phyloP scores from a whole-genome alignment of 2,888 invertebrate species.

The Troilus luridus region DNA sequence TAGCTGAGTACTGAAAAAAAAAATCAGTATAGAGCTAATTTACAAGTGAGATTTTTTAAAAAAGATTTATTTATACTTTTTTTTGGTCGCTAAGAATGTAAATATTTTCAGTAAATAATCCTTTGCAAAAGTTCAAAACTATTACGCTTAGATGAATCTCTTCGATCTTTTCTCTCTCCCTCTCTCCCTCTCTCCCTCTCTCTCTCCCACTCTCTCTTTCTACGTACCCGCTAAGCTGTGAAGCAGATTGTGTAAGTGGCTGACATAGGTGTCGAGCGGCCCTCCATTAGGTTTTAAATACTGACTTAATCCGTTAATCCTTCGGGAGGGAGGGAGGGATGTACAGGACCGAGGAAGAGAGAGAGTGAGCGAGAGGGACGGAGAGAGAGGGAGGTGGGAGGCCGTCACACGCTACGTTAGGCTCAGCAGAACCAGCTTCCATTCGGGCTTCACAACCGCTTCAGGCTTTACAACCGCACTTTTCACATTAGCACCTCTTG shows the following conservation, averaged over 20 bases:
- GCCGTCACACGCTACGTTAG: slow-evolving; percentile 33
- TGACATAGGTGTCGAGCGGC: not conserved
- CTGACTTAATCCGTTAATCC: slow-evolving; percentile 31
- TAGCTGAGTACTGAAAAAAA: no score
- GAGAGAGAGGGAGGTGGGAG: not conserved
- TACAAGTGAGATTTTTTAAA: no score
- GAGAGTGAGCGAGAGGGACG: no score
- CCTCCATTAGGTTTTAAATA: slow-evolving; percentile 17
- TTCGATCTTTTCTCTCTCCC: no score
- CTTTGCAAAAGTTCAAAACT: no score
- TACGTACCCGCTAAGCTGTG: not conserved
- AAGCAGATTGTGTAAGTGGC: slow-evolving; percentile 45
- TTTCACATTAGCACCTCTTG: slow-evolving; percentile 33
- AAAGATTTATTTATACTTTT: no score
- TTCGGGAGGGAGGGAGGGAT: not conserved
- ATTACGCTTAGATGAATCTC: no score
- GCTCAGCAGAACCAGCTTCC: not conserved
- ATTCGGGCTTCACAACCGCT: not conserved
- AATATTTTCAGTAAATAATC: no score
- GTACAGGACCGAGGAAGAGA: not conserved
- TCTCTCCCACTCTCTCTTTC: not conserved
- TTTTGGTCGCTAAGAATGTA: no score
- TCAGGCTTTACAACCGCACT: not conserved
- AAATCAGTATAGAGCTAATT: no score
- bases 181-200: no score